Evolutionary conservation across 2,797 vertebrate genomes (phyloP).

Genomic region (Champsocephalus esox): DNA sequence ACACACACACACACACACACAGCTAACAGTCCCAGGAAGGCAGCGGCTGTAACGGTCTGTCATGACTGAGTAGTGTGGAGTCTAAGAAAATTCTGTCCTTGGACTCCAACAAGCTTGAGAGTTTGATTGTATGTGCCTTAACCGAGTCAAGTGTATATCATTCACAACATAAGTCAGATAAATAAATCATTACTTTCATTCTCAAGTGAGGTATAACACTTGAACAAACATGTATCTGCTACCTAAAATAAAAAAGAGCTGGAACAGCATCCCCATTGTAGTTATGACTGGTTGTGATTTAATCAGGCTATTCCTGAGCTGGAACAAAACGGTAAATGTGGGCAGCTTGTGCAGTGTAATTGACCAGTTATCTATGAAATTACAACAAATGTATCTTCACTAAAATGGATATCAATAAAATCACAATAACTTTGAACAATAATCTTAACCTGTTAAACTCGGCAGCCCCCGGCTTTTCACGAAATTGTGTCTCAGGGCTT

Average conservation of each 20-base stretch:
- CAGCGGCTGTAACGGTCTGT: too few relatives aligned
- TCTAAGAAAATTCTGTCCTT: not conserved
- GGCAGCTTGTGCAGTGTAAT: not conserved
- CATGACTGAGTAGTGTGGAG: not conserved
- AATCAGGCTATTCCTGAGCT: not conserved
- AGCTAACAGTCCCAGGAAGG: too few relatives aligned
- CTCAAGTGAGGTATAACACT: constrained; percentile 16
- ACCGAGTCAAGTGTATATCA: constrained; percentile 2
- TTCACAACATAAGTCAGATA: constrained; percentile 30
- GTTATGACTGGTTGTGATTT: constrained; percentile 11
- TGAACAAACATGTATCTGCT: constrained; percentile 30
- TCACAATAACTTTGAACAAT: not conserved
- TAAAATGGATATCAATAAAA: not conserved
- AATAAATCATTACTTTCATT: constrained; percentile 34
- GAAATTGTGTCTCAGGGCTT: too few relatives aligned
- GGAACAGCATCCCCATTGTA: constrained; percentile 1
- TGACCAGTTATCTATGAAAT: not conserved
- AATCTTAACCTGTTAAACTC: not conserved
- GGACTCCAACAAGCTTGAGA: not conserved
- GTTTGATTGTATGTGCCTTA: not conserved
- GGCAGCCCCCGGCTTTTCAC: too few relatives aligned
- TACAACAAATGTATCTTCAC: not conserved
- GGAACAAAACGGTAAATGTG: not conserved
- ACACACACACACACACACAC: too few relatives aligned
- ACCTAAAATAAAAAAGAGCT: constrained; percentile 26